Percentiles rank a stretch among this genome's conserved stretches.
Conservation (phyloP, 2,113 vertebrate genomes). For the Odocoileus hemionus region DNA sequence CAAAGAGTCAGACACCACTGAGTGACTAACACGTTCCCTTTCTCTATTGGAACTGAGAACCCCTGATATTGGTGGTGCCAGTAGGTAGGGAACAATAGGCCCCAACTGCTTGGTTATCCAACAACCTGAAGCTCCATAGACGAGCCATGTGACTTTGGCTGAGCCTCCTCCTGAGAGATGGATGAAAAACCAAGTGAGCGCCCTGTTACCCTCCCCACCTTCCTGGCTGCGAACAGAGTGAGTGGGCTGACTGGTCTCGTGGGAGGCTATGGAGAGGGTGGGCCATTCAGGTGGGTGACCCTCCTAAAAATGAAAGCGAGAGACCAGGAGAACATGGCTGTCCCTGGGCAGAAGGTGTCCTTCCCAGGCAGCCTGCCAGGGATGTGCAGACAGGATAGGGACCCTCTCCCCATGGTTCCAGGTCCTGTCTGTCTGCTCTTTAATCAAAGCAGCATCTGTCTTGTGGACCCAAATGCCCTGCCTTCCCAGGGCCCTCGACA, state of each 20-base stretch:
- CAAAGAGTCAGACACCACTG: neutral
- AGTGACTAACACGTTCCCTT: neutral
- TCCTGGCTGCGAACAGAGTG: neutral
- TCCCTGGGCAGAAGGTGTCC: neutral
- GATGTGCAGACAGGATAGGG: neutral
- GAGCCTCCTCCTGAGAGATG: neutral
- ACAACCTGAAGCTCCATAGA: rapidly evolving
- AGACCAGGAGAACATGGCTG: neutral
- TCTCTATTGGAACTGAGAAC: neutral
- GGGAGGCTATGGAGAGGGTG: rapidly evolving
- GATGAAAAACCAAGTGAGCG: rapidly evolving
- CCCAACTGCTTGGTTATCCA: neutral
- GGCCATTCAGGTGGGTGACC: rapidly evolving
- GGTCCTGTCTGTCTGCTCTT: neutral
- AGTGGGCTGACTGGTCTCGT: no score
- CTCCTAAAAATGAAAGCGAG: neutral
- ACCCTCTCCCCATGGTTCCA: constrained; percentile 34
- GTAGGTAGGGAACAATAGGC: rapidly evolving
- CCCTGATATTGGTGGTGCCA: rapidly evolving
- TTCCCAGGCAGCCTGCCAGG: constrained; percentile 25
- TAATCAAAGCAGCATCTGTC: constrained; percentile 36
- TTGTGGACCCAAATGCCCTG: neutral
- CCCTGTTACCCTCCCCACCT: rapidly evolving
- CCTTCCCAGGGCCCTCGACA: constrained; percentile 26
- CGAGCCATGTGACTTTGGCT: rapidly evolving